phyloP scores from a whole-genome alignment of 2,888 invertebrate species.

The Tipula helvola region DNA sequence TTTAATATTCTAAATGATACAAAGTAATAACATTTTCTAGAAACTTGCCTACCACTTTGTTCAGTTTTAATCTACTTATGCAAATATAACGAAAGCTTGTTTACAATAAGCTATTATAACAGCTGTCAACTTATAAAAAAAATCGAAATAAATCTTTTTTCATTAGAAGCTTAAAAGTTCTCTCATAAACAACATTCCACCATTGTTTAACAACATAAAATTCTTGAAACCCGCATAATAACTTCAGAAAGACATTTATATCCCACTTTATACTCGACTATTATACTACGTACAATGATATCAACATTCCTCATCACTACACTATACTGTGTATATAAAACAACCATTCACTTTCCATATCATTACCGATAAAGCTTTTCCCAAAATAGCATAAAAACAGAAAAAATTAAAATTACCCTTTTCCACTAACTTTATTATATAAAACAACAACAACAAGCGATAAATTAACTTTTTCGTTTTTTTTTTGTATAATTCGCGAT shows the following conservation, averaged over 20 bases:
- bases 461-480: not conserved
- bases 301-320: not conserved
- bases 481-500: not conserved
- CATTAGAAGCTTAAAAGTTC: not conserved
- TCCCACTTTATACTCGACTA: not conserved
- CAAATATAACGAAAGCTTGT: not conserved
- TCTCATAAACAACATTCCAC: not conserved
- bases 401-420: not conserved
- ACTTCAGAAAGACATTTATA: not conserved
- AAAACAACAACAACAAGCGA: not conserved
- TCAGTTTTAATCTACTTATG: not conserved
- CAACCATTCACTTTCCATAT: not conserved
- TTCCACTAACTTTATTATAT: not conserved
- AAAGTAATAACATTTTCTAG: no score
- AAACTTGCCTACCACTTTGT: not conserved
- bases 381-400: not conserved
- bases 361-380: conserved; percentile 4
- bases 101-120: not conserved
- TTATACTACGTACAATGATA: not conserved
- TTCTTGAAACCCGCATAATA: not conserved
- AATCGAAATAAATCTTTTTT: not conserved
- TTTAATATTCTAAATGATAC: no score
- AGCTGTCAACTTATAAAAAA: not conserved
- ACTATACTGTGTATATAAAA: not conserved
- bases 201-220: not conserved